Percentiles rank a stretch among this genome's conserved stretches.
These are phyloP conservation scores for Agrotis exclamationis DNA, from an alignment of 2,888 invertebrate genomes.

Conservation along the genomic window DNA sequence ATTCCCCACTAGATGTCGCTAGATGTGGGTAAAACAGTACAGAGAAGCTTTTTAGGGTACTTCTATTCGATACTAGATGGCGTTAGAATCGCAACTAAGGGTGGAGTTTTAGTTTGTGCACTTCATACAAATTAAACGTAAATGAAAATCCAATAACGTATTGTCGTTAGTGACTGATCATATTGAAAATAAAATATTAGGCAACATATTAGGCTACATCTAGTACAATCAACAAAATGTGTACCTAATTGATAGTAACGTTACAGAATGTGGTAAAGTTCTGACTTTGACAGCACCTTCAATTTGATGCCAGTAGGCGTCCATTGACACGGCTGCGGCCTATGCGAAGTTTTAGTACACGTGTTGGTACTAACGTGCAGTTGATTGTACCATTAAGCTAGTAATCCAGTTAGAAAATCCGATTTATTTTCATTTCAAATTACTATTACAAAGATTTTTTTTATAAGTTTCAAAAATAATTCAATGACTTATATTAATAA, in stretches of 20 bases:
- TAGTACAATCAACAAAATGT: neutral
- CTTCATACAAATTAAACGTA: neutral
- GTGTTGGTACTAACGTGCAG: neutral
- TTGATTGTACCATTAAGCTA: neutral
- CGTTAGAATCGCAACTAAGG: constrained; percentile 4
- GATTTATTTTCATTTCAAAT: too few species aligned
- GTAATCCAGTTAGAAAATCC: too few species aligned
- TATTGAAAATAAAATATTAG: neutral
- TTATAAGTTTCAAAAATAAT: too few species aligned
- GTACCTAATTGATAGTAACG: too few species aligned
- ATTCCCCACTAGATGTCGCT: constrained; percentile 72
- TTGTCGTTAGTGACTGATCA: neutral
- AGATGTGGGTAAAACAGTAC: constrained; percentile 34
- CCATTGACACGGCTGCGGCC: too few species aligned
- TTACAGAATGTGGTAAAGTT: neutral
- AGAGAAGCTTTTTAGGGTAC: neutral
- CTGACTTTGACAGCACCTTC: neutral
- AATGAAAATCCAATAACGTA: neutral
- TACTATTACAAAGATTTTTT: too few species aligned
- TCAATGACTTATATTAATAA: too few species aligned
- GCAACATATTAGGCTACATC: neutral
- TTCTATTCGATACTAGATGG: constrained; percentile 50
- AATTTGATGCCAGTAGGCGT: neutral
- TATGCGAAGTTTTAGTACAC: neutral
- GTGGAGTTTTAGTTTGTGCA: constrained; percentile 7